phyloP scores from a whole-genome alignment of 2,113 vertebrate genomes.

The Corythoichthys haematopterus region DNA sequence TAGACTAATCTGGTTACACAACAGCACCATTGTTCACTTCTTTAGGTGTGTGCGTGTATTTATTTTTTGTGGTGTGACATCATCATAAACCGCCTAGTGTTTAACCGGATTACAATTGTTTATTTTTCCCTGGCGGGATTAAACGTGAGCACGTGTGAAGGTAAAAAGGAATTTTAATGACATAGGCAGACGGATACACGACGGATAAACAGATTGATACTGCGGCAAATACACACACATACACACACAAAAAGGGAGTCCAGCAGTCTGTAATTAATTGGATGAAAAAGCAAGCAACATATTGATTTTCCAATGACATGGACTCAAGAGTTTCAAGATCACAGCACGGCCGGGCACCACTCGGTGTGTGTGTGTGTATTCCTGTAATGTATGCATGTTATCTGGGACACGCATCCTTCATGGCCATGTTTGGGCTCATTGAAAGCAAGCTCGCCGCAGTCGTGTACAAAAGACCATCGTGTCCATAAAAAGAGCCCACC shows the following conservation, averaged over 20 bases:
- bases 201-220: background rate
- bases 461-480: slow-evolving; percentile 11
- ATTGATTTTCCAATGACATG: slow-evolving; percentile 70
- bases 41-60: slow-evolving; percentile 18
- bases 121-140: slow-evolving; percentile 11
- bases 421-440: slow-evolving; percentile 55
- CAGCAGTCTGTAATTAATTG: slow-evolving; percentile 66
- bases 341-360: slow-evolving; percentile 15
- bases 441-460: slow-evolving; percentile 11
- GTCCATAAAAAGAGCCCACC: slow-evolving; percentile 27
- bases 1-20: slow-evolving; percentile 60
- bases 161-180: slow-evolving; percentile 1
- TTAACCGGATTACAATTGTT: slow-evolving; percentile 25
- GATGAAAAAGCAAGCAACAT: slow-evolving; percentile 57
- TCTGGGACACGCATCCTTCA: slow-evolving; percentile 31
- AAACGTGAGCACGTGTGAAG: slow-evolving; percentile 4
- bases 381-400: slow-evolving; percentile 21
- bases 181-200: background rate
- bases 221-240: slow-evolving; percentile 8
- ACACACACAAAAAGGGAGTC: slow-evolving; percentile 33
- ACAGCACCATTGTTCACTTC: slow-evolving; percentile 43
- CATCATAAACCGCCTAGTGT: slow-evolving; percentile 39
- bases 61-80: slow-evolving; percentile 39
- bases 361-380: slow-evolving; percentile 3
- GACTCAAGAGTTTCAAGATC: slow-evolving; percentile 54